Percentiles rank a stretch among this genome's conserved stretches.
These are phyloP conservation scores for Hirtodrosophila confusa DNA, from an alignment of 2,888 invertebrate genomes.

Conservation along the genomic window DNA sequence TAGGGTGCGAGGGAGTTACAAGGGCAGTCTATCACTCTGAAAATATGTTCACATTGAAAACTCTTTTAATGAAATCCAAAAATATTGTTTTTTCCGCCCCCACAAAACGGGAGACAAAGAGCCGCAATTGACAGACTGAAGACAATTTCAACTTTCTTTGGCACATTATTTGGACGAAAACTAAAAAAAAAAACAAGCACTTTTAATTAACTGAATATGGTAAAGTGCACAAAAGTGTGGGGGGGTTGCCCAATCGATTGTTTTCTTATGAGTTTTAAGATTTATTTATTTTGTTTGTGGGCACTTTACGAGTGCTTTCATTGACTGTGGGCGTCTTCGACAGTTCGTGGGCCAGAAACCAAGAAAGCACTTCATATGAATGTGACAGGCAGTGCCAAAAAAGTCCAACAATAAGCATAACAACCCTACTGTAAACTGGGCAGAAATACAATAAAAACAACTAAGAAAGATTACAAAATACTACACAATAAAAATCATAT, in stretches of 20 bases:
- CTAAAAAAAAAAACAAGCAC: constrained; percentile 38
- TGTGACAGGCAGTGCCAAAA: constrained; percentile 34
- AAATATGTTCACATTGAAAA: constrained; percentile 26
- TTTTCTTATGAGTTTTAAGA: constrained; percentile 21
- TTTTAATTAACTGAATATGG: constrained; percentile 75
- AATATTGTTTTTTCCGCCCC: constrained; percentile 18
- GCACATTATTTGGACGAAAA: constrained; percentile 24
- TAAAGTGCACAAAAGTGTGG: constrained; percentile 48
- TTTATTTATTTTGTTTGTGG: constrained; percentile 36
- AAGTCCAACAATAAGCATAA: constrained; percentile 13
- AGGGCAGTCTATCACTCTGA: constrained; percentile 32
- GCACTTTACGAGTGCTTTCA: constrained; percentile 14
- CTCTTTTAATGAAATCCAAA: constrained; percentile 22
- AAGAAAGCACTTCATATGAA: constrained; percentile 53
- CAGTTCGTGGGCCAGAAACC: constrained; percentile 51
- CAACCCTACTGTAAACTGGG: constrained; percentile 8
- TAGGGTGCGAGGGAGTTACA: constrained; percentile 43
- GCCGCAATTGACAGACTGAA: neutral
- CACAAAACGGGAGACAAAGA: constrained; percentile 17
- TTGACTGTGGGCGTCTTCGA: constrained; percentile 37
- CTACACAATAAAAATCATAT: too few relatives aligned
- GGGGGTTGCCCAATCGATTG: constrained; percentile 30
- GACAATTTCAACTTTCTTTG: constrained; percentile 65
- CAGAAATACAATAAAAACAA: neutral
- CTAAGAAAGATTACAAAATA: too few relatives aligned